Evolutionary conservation across 2,113 vertebrate genomes (phyloP).

Genomic region (Otus sunia): DNA sequence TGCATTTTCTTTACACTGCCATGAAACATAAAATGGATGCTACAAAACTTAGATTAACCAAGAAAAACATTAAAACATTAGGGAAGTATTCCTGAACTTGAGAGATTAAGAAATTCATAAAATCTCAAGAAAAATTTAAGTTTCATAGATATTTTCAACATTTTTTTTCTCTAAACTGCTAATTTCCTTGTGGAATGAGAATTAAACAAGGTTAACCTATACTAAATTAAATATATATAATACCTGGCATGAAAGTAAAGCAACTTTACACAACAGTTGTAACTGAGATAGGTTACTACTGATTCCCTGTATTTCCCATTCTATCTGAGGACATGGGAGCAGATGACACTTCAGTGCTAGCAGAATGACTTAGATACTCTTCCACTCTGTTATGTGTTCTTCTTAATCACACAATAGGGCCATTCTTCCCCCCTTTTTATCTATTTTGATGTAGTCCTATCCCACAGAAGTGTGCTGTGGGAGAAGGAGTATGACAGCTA

Average conservation of each 20-base stretch:
- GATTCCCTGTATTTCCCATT: not conserved
- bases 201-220: not conserved
- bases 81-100: not conserved
- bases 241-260: not conserved
- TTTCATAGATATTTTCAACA: not conserved
- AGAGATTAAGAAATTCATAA: not conserved
- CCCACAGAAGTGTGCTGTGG: not conserved
- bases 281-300: not conserved
- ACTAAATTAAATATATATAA: not conserved
- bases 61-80: constrained; percentile 25
- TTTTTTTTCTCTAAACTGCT: not conserved
- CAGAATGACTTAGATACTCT: not conserved
- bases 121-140: not conserved
- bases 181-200: not conserved
- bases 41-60: not conserved
- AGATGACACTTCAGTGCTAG: not conserved
- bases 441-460: not conserved
- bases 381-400: not conserved
- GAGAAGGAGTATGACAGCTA: not conserved
- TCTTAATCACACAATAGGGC: not conserved
- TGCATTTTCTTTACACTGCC: constrained; percentile 17
- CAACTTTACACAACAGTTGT: not conserved
- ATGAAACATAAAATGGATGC: not conserved
- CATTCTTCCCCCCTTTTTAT: not conserved
- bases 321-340: not conserved